phyloP scores from a whole-genome alignment of 2,113 vertebrate species.

The Empidonax traillii region DNA sequence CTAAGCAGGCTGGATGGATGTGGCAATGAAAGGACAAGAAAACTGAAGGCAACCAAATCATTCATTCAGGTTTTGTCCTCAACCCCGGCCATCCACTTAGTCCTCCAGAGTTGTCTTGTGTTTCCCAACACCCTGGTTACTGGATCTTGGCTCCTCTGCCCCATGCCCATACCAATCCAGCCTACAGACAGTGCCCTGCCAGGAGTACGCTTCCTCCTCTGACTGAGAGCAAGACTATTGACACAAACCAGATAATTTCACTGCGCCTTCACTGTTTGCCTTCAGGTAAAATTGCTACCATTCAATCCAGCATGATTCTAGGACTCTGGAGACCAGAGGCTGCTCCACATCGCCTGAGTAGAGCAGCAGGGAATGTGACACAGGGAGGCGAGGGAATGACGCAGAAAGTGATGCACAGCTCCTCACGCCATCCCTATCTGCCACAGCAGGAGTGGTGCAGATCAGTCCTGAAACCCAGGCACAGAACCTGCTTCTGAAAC shows the following conservation, averaged over 20 bases:
- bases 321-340: background rate
- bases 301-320: background rate
- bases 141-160: background rate
- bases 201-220: background rate
- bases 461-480: background rate
- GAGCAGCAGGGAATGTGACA: background rate
- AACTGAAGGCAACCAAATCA: background rate
- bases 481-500: background rate
- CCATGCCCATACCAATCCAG: background rate
- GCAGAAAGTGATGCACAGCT: background rate
- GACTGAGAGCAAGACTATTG: background rate
- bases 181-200: background rate
- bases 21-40: constrained; percentile 42
- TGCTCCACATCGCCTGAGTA: background rate
- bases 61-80: background rate
- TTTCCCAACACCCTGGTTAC: background rate
- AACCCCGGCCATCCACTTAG: constrained; percentile 16
- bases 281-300: background rate
- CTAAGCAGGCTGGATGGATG: constrained; percentile 24
- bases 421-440: background rate
- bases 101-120: background rate
- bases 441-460: background rate
- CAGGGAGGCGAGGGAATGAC: accelerated
- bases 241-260: background rate
- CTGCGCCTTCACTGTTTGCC: background rate